Percentiles rank a stretch among this genome's conserved stretches.
phyloP scores from a whole-genome alignment of 1,140 invertebrate species.

The Drosophila pseudoananassae region DNA sequence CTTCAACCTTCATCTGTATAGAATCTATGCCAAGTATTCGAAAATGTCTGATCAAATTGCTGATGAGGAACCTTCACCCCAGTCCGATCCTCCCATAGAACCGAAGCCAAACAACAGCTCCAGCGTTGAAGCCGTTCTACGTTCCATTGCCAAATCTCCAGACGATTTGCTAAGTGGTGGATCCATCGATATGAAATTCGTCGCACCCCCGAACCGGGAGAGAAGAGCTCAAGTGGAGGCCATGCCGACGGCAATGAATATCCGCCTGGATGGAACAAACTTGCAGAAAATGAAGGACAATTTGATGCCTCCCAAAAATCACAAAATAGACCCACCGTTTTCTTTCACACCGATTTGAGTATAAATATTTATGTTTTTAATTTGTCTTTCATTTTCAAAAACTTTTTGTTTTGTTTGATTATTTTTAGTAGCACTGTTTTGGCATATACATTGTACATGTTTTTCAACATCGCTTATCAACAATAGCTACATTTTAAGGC shows the following conservation, averaged over 20 bases:
- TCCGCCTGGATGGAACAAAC: constrained; percentile 14
- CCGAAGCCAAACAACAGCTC: neutral
- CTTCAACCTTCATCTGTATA: constrained; percentile 31
- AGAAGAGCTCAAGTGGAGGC: neutral
- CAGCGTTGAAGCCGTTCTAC: constrained; percentile 19
- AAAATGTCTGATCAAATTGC: constrained; percentile 16
- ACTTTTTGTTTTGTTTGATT: no score
- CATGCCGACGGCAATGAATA: constrained; percentile 15
- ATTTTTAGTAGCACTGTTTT: no score
- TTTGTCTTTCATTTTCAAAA: no score
- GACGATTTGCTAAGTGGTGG: constrained; percentile 54
- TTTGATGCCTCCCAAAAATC: neutral
- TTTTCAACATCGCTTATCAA: no score
- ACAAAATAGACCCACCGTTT: neutral
- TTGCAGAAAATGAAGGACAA: constrained; percentile 12
- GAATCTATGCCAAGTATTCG: constrained; percentile 41
- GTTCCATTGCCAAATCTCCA: constrained; percentile 34
- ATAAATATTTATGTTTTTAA: neutral
- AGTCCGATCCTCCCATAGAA: neutral
- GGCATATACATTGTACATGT: no score
- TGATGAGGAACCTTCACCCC: neutral
- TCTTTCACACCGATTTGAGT: neutral
- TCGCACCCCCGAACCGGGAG: neutral
- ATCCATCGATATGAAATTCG: constrained; percentile 38
- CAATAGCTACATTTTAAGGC: no score